These are phyloP conservation scores for Albula glossodonta DNA, from an alignment of 2,113 vertebrate genomes.

Conservation along the genomic window DNA sequence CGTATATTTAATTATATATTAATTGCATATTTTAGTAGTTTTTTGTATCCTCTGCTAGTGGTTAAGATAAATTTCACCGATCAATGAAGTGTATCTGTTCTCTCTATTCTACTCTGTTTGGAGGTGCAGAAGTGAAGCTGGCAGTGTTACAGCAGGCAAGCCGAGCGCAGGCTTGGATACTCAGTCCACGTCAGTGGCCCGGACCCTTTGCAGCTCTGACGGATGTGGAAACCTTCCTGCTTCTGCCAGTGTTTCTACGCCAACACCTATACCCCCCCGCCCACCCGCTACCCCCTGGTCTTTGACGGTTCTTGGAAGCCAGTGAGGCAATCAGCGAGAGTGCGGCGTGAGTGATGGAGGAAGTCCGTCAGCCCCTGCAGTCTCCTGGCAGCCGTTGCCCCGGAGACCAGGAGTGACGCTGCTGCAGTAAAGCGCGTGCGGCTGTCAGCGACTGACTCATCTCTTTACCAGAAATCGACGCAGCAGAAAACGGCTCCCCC, in stretches of 20 bases:
- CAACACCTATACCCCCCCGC: neutral
- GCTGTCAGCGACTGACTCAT: conserved; percentile 15
- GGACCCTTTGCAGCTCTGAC: neutral
- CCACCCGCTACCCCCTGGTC: neutral
- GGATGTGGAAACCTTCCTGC: neutral
- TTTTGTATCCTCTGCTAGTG: too few relatives aligned
- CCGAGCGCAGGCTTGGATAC: neutral
- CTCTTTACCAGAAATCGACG: neutral
- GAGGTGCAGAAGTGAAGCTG: too few relatives aligned
- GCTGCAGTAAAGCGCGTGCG: conserved; percentile 22
- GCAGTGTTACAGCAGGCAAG: neutral
- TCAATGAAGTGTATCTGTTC: too few relatives aligned
- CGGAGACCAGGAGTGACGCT: conserved; percentile 48
- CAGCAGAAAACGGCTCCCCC: neutral
- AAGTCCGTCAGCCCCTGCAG: conserved; percentile 18
- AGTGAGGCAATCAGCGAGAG: conserved; percentile 45
- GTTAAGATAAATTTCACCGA: too few relatives aligned
- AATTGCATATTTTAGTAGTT: too few relatives aligned
- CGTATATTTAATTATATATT: too few relatives aligned
- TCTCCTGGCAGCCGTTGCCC: conserved; percentile 55
- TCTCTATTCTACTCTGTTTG: too few relatives aligned
- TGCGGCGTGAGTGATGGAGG: conserved; percentile 46
- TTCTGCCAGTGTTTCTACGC: too few relatives aligned
- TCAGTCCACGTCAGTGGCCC: neutral
- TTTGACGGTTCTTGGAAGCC: conserved; percentile 14